phyloP scores from a whole-genome alignment of 1,140 invertebrate genomes.

The Geopemphigus sp. region DNA sequence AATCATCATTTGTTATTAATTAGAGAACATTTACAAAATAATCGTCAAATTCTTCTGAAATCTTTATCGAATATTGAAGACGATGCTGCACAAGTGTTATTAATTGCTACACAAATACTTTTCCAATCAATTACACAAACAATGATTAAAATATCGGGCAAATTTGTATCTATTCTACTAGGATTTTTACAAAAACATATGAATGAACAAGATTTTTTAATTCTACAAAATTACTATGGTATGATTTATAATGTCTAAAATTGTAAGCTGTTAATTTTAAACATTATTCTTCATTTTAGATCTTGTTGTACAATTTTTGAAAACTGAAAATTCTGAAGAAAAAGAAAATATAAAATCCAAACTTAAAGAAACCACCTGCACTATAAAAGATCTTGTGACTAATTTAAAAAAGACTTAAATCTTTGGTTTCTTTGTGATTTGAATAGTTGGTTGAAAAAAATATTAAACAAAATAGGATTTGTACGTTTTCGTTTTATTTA shows the following conservation, averaged over 20 bases:
- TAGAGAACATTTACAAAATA: slow-evolving; percentile 46
- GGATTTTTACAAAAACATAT: slow-evolving; percentile 69
- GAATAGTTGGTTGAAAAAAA: not conserved
- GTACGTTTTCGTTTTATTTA: not conserved
- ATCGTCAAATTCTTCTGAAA: slow-evolving; percentile 38
- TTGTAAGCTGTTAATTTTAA: not conserved
- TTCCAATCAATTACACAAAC: slow-evolving; percentile 77
- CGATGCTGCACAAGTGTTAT: slow-evolving; percentile 81
- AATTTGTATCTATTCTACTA: slow-evolving; percentile 81
- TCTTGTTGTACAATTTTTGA: slow-evolving; percentile 65
- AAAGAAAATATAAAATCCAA: slow-evolving; percentile 56
- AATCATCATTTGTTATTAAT: slow-evolving; percentile 64
- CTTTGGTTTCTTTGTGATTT: not conserved
- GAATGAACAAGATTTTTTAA: slow-evolving; percentile 62
- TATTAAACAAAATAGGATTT: not conserved
- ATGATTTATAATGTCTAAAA: slow-evolving; percentile 50
- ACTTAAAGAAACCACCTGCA: slow-evolving; percentile 56
- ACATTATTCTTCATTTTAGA: slow-evolving; percentile 55
- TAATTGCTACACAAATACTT: slow-evolving; percentile 75
- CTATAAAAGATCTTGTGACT: slow-evolving; percentile 61
- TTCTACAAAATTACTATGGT: slow-evolving; percentile 77
- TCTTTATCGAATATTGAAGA: slow-evolving; percentile 70
- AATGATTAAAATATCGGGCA: slow-evolving; percentile 86
- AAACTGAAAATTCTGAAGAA: slow-evolving; percentile 57
- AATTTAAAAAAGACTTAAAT: slow-evolving; percentile 57